Conservation (phyloP, 1,140 invertebrate genomes). For the Apis dorsata region DNA sequence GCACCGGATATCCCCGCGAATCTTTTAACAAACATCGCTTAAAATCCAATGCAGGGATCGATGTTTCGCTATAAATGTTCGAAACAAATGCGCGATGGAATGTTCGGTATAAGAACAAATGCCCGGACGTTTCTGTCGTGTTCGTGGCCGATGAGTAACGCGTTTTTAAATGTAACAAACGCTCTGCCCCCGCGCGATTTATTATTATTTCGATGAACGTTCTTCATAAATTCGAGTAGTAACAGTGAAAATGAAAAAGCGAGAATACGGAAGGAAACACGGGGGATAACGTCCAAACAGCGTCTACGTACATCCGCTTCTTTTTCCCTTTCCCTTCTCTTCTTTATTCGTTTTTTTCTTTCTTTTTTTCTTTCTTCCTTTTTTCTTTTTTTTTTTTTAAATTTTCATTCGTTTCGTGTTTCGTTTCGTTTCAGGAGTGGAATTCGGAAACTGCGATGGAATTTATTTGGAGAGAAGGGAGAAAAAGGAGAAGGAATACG, state of each 20-base stretch:
- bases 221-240: constrained; percentile 27
- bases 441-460: constrained; percentile 17
- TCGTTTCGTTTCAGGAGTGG: neutral
- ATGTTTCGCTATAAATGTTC: neutral
- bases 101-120: constrained; percentile 29
- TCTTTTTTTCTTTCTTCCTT: neutral
- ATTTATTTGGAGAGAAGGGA: constrained; percentile 2
- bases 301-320: neutral
- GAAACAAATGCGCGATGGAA: neutral
- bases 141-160: constrained; percentile 16
- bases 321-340: too few species aligned
- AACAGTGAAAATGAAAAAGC: constrained; percentile 11
- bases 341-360: neutral
- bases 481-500: neutral
- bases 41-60: constrained; percentile 13
- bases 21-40: neutral
- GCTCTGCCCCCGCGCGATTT: neutral
- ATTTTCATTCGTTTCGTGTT: neutral
- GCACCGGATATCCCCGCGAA: neutral
- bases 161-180: constrained; percentile 36
- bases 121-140: constrained; percentile 19
- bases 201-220: constrained; percentile 43
- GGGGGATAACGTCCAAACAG: neutral
- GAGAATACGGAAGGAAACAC: neutral
- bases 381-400: neutral